These are phyloP conservation scores for Nothobranchius kuhntae DNA, from an alignment of 2,113 vertebrate species.

Conservation along the genomic window DNA sequence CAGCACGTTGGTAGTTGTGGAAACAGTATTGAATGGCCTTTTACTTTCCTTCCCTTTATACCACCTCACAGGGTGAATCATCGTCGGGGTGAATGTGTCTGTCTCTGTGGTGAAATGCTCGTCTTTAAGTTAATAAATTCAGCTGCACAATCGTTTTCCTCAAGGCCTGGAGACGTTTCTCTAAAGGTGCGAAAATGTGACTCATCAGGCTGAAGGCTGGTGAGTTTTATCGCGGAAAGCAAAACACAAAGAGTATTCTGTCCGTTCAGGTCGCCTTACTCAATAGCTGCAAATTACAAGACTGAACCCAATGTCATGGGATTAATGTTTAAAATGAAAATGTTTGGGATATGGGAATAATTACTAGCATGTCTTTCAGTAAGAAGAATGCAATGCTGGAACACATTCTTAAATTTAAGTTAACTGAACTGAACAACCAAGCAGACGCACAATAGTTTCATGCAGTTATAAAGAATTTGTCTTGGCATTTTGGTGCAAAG, in stretches of 20 bases:
- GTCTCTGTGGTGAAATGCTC: neutral
- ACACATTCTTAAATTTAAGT: no score
- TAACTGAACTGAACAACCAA: no score
- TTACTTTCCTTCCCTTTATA: constrained; percentile 8
- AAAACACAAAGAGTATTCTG: neutral
- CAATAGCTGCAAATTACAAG: neutral
- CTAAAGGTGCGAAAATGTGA: constrained; percentile 25
- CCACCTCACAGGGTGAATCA: constrained; percentile 11
- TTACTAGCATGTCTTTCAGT: no score
- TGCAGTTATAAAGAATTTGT: no score
- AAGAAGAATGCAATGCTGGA: no score
- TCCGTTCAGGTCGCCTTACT: neutral
- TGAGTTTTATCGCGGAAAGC: neutral
- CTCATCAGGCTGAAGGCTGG: neutral
- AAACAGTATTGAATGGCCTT: neutral
- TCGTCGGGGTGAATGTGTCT: no score
- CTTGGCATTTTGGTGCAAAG: no score
- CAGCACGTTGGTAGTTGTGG: neutral
- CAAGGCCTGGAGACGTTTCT: constrained; percentile 16
- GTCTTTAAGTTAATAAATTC: neutral
- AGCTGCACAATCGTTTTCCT: neutral
- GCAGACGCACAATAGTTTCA: no score
- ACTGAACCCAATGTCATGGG: neutral
- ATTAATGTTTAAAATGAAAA: neutral
- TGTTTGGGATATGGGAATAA: no score